phyloP scores from a whole-genome alignment of 2,888 invertebrate genomes.

The Lasioglossum leucozonium region DNA sequence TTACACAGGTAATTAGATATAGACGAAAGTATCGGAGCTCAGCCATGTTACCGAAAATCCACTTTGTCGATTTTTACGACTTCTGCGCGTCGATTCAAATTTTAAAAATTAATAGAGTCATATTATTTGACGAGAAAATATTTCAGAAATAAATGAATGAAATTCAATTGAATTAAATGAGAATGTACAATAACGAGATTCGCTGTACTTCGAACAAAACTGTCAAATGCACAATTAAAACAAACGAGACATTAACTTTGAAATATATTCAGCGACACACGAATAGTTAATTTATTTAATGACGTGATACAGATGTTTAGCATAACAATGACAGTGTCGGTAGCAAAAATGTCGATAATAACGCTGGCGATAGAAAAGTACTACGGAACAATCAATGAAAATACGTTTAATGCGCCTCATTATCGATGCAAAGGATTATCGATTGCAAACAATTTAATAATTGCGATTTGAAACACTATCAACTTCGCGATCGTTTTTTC shows the following conservation, averaged over 20 bases:
- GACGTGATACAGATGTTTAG: background rate
- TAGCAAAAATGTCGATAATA: background rate
- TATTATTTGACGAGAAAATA: background rate
- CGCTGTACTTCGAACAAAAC: background rate
- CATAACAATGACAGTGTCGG: background rate
- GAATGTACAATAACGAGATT: background rate
- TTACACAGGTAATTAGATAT: background rate
- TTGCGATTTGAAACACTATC: background rate
- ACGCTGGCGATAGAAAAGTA: background rate
- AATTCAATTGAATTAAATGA: background rate
- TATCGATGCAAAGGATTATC: background rate
- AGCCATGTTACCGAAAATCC: background rate
- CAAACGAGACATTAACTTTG: background rate
- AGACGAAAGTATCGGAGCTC: background rate
- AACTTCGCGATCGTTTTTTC: background rate
- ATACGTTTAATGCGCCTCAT: background rate
- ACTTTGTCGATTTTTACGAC: background rate
- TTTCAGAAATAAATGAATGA: background rate
- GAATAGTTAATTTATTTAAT: background rate
- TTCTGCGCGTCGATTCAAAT: too few relatives aligned
- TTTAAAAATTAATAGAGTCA: background rate
- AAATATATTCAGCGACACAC: background rate
- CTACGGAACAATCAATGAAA: background rate
- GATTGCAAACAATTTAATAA: background rate
- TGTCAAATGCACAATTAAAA: background rate